Conservation (phyloP, 1,140 invertebrate species). For the Diabrotica virgifera region DNA sequence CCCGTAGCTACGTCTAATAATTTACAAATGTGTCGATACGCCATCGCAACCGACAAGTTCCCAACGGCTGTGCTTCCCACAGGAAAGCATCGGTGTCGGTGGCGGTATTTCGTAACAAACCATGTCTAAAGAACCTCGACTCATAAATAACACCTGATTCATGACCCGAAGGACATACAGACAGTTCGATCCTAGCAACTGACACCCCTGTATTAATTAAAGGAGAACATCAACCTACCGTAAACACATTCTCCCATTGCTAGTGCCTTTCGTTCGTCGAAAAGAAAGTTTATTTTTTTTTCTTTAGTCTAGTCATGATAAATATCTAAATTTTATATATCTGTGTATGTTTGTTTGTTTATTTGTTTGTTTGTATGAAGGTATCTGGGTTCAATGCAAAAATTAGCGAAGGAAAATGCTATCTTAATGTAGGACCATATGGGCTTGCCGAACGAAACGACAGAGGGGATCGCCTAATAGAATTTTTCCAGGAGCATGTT, state of each 20-base stretch:
- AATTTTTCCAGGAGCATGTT: no score
- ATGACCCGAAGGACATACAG: slow-evolving; percentile 21
- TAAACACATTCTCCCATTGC: neutral
- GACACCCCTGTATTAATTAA: slow-evolving; percentile 30
- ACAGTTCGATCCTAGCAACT: slow-evolving; percentile 10
- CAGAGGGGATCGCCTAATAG: no score
- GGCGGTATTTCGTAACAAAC: slow-evolving; percentile 12
- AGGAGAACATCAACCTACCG: neutral
- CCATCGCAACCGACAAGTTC: neutral
- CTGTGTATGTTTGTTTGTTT: no score
- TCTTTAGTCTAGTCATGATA: no score
- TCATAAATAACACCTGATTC: slow-evolving; percentile 31
- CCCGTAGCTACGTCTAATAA: neutral
- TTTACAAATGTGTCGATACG: neutral
- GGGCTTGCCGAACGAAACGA: no score
- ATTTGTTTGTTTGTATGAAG: no score
- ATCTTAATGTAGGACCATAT: no score
- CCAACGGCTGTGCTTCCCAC: neutral
- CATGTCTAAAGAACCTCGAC: slow-evolving; percentile 1
- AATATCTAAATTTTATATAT: no score
- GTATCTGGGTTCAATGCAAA: no score
- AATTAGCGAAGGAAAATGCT: no score
- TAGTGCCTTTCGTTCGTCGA: no score
- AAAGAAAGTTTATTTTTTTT: no score
- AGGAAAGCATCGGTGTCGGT: neutral